Base-by-base conservation (phyloP, 2,797 vertebrate species). In the Loris lydekkerianus region DNA sequence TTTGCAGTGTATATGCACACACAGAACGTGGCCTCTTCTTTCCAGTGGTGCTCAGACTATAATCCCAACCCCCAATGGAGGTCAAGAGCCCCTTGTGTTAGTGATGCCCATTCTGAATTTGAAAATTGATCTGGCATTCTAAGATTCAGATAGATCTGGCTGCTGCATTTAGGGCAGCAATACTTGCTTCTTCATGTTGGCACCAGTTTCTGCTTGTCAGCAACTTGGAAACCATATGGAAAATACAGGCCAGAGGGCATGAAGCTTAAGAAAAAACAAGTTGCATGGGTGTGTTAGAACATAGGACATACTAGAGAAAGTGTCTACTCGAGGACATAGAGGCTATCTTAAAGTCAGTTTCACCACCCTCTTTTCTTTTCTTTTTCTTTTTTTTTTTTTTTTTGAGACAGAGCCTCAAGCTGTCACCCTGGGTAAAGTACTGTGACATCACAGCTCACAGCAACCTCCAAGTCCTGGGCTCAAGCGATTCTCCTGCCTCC, bases 201-300 rank as follows among this genome's bases (percentile, higher is more conserved):
- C 6, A 5, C 29, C 20, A n/a, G 23, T 90, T 96, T 93, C 80
- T 82, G 76, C 86, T 65, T 94, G 83, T 70, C 83, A n/a, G 72
- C 65, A 87, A 69, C 43, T 75, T 75, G 49, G 56, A 86, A 91
- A 77, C 37, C 18, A 73, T 27, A 69, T 40, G 37, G 46, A 89
- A 91, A 95, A 87, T 27, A 46, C 37, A 88, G 85, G 67, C 88
- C 63, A 11, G 70, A 94, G 80, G 86, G 91, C 80, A 31, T 0
- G 4, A 0, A 49, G 34, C 60, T 81, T 40, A 46, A 86, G 77
- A 93, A 87, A 90, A 90, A 82, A 86, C 8, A 85, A 84, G 73
- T 21, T 43, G 37, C 1, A 13, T 5, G 90, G 56, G 46, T 63
- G 82, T 29, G 18, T 40, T 63, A 70, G 63, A 60, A 53, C 25